Evolutionary conservation across 2,797 vertebrate species (phyloP).

Genomic region (Apogon talboti): DNA sequence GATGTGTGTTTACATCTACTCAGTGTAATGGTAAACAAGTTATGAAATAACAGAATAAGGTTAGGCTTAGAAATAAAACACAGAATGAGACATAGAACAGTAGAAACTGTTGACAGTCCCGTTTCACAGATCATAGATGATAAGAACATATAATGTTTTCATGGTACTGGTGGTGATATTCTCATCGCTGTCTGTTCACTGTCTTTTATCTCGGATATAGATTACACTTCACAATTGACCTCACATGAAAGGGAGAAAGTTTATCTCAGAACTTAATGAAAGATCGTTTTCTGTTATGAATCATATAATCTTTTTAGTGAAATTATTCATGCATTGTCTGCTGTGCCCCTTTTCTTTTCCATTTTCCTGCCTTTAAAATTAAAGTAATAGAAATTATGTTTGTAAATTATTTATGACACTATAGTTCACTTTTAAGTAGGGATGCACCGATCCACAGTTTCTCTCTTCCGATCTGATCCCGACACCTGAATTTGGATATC

Average conservation of each 20-base stretch:
- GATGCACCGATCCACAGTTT: too few species aligned
- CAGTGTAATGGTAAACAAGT: too few species aligned
- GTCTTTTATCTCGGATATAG: slow-evolving; percentile 14
- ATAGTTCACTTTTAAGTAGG: too few species aligned
- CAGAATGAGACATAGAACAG: neutral
- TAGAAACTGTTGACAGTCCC: neutral
- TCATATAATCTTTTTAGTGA: neutral
- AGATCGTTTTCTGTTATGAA: neutral
- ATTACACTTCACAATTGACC: slow-evolving; percentile 15
- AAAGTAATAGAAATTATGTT: too few species aligned
- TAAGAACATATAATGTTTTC: slow-evolving; percentile 15
- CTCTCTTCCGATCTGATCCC: too few species aligned
- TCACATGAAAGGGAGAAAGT: slow-evolving; percentile 11
- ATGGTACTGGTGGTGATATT: neutral
- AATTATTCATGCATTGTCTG: too few species aligned
- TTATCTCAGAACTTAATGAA: neutral
- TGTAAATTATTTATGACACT: too few species aligned
- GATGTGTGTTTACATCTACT: neutral
- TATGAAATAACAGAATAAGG: neutral
- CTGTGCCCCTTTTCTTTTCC: too few species aligned
- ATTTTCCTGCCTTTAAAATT: too few species aligned
- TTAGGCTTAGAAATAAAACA: neutral
- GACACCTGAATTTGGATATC: too few species aligned
- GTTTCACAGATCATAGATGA: slow-evolving; percentile 7
- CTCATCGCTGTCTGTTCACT: neutral